Evolutionary conservation across 2,888 invertebrate species (phyloP).

Genomic region (Sisyra terminalis): DNA sequence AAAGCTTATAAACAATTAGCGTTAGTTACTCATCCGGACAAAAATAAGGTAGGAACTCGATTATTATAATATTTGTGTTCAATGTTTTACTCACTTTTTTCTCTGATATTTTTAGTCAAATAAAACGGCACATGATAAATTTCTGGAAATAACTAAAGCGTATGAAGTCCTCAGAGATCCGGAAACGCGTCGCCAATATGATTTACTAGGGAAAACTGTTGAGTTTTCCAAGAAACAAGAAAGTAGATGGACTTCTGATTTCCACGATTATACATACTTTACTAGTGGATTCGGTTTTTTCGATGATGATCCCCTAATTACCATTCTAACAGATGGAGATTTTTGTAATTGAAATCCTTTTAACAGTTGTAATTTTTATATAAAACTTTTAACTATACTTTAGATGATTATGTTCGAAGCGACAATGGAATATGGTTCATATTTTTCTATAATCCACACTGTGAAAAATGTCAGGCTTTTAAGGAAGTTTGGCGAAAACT

Average conservation of each 20-base stretch:
- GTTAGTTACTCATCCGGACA: constrained; percentile 55
- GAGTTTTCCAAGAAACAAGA: constrained; percentile 40
- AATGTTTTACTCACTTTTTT: neutral
- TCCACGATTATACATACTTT: constrained; percentile 70
- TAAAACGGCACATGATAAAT: constrained; percentile 54
- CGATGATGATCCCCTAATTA: constrained; percentile 67
- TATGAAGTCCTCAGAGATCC: constrained; percentile 79
- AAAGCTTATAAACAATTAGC: constrained; percentile 58
- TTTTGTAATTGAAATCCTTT: constrained; percentile 40
- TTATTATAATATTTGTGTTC: too few relatives aligned
- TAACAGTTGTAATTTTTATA: too few relatives aligned
- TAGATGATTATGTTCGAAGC: constrained; percentile 28
- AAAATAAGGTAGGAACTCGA: constrained; percentile 30
- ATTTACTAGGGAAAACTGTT: constrained; percentile 44
- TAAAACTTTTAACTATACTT: too few relatives aligned
- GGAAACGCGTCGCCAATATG: constrained; percentile 60
- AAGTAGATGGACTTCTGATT: constrained; percentile 20
- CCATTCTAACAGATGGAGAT: constrained; percentile 54
- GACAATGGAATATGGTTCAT: constrained; percentile 64
- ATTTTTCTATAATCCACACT: constrained; percentile 77
- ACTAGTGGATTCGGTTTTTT: constrained; percentile 70
- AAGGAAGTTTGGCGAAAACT: constrained; percentile 71
- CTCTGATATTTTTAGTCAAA: constrained; percentile 40
- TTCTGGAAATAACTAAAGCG: constrained; percentile 63
- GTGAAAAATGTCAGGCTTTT: constrained; percentile 69